Conservation (phyloP, 2,113 vertebrate species). For the Clupea harengus region DNA sequence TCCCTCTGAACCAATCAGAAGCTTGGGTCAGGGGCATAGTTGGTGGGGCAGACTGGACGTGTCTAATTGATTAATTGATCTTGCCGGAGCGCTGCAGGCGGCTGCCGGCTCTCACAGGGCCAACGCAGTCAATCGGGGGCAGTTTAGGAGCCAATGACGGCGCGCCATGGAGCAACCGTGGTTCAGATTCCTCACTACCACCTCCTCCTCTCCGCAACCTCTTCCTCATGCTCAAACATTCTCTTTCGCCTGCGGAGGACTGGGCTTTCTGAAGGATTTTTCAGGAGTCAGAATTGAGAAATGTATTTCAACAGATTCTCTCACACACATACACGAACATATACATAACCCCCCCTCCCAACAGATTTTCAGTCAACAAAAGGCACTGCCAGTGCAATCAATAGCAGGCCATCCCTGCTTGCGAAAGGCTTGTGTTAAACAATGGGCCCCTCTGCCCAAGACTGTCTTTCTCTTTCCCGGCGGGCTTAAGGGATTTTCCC, state of each 20-base stretch:
- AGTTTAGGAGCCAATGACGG: background rate
- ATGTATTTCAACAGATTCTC: background rate
- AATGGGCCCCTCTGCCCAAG: constrained; percentile 35
- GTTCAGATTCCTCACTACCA: background rate
- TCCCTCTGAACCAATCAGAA: background rate
- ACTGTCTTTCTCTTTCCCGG: constrained; percentile 41
- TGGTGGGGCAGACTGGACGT: background rate
- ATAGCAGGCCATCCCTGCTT: background rate
- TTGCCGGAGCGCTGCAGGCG: background rate
- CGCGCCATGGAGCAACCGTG: background rate
- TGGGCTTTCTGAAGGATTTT: background rate
- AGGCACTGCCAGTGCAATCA: constrained; percentile 36
- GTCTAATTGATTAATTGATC: constrained; percentile 19
- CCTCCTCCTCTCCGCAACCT: background rate
- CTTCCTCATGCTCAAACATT: background rate
- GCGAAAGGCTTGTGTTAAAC: constrained; percentile 30
- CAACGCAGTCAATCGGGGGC: background rate
- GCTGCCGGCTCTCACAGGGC: constrained; percentile 6
- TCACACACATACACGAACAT: background rate
- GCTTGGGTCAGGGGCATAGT: background rate
- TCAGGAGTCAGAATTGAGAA: background rate
- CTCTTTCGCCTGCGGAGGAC: no score
- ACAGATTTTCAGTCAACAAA: constrained; percentile 35
- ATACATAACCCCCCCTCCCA: background rate
- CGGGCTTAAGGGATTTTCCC: constrained; percentile 33